phyloP scores from a whole-genome alignment of 23 tunicate species.

The Aplidium turbinatum region DNA sequence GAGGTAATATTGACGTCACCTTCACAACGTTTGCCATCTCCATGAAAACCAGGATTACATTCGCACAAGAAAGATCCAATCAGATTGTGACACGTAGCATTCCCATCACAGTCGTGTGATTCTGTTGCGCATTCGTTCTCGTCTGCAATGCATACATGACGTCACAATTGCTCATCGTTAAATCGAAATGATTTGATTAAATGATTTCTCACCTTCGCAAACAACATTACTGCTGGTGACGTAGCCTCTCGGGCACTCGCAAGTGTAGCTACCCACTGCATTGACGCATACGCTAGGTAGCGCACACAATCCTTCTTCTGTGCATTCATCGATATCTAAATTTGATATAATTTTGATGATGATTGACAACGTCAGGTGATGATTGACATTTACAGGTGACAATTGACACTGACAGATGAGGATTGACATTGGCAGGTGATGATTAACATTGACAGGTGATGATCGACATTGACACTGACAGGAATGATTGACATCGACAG shows the following conservation, averaged over 20 bases:
- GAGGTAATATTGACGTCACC: constrained; percentile 37
- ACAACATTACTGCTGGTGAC: not conserved
- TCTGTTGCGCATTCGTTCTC: constrained; percentile 52
- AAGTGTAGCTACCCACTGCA: constrained; percentile 54
- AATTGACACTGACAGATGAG: too few species aligned
- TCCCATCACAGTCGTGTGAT: constrained; percentile 39
- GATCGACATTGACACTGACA: too few species aligned
- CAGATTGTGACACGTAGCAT: constrained; percentile 46
- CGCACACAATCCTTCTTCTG: constrained; percentile 23
- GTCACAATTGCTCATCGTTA: not conserved
- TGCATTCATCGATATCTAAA: constrained; percentile 79
- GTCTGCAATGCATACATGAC: constrained; percentile 26
- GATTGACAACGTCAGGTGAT: too few species aligned
- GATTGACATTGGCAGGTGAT: too few species aligned
- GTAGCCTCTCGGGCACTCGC: constrained; percentile 59
- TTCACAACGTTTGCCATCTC: constrained; percentile 56
- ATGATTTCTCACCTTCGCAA: constrained; percentile 35
- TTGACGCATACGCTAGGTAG: constrained; percentile 60
- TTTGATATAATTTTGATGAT: too few species aligned
- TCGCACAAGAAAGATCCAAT: constrained; percentile 51
- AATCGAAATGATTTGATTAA: not conserved
- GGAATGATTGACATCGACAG: too few species aligned
- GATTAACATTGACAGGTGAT: too few species aligned
- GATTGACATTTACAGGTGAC: too few species aligned
- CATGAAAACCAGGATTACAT: constrained; percentile 56